phyloP scores from a whole-genome alignment of 2,888 invertebrate species.

The Nymphalis c-album region DNA sequence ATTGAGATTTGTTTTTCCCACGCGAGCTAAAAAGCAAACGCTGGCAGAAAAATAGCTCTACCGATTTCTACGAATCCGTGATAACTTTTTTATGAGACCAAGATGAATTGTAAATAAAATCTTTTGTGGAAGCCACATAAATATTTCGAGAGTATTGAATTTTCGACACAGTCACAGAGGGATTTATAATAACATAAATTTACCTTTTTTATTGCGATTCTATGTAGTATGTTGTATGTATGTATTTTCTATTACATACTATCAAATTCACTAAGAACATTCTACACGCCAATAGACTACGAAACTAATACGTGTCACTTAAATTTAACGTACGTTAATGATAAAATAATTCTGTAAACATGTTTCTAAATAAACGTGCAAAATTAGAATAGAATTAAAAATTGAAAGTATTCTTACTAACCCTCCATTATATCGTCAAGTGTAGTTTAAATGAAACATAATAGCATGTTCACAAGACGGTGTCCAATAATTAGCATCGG shows the following conservation, averaged over 20 bases:
- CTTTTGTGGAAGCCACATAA: constrained; percentile 73
- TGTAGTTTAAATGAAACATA: constrained; percentile 44
- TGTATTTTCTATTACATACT: constrained; percentile 13
- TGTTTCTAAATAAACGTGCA: background rate
- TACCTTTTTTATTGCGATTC: constrained; percentile 15
- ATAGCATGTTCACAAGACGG: constrained; percentile 58
- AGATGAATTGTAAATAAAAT: constrained; percentile 76
- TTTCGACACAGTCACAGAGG: constrained; percentile 63
- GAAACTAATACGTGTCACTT: background rate
- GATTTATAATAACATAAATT: constrained; percentile 58
- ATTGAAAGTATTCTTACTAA: constrained; percentile 28
- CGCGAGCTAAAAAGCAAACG: constrained; percentile 55
- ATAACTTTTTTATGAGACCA: constrained; percentile 77
- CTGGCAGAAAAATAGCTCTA: constrained; percentile 71
- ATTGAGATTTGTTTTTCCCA: constrained; percentile 64
- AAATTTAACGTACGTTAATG: background rate
- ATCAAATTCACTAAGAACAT: background rate
- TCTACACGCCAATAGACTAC: background rate
- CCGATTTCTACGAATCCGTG: constrained; percentile 74
- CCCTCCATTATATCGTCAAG: constrained; percentile 20
- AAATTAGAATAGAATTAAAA: constrained; percentile 8
- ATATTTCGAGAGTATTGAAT: constrained; percentile 67
- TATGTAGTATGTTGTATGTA: too few relatives aligned
- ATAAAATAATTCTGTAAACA: background rate
- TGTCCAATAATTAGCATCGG: constrained; percentile 68